Percentiles rank a stretch among this genome's conserved stretches.
Evolutionary conservation across 2,888 invertebrate genomes (phyloP).

Genomic region (Lepidocyrtoides sp.): DNA sequence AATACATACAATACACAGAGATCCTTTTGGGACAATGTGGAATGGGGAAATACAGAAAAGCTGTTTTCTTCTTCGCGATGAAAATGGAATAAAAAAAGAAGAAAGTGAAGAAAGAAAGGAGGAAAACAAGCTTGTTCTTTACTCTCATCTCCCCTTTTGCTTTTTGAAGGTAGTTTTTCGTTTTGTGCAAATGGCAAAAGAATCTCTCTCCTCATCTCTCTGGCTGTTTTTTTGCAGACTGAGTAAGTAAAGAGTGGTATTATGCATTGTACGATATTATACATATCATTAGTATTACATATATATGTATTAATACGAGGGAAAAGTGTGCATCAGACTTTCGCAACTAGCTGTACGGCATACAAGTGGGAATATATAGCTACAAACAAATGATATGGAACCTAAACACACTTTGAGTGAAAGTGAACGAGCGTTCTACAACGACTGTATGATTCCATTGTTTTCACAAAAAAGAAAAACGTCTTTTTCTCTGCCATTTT

Average conservation of each 20-base stretch:
- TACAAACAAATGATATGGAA: background rate
- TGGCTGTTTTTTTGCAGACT: slow-evolving; percentile 25
- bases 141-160: slow-evolving; percentile 21
- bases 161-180: slow-evolving; percentile 51
- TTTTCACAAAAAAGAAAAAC: slow-evolving; percentile 61
- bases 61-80: background rate
- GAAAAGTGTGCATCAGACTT: no score
- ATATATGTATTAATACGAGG: background rate
- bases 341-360: background rate
- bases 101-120: slow-evolving; percentile 11
- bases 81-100: background rate
- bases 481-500: slow-evolving; percentile 41
- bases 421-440: background rate
- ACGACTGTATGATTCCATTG: slow-evolving; percentile 43
- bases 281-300: slow-evolving; percentile 11
- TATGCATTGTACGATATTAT: slow-evolving; percentile 10
- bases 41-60: slow-evolving; percentile 14
- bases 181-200: slow-evolving; percentile 66
- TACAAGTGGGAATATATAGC: slow-evolving; percentile 15
- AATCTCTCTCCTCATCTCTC: slow-evolving; percentile 31
- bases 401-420: background rate
- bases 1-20: background rate
- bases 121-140: slow-evolving; percentile 50
- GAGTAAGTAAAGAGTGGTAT: background rate
- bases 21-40: background rate